Base-by-base conservation (phyloP, 2,888 invertebrate species). In the Drosophila quasianomalipes region DNA sequence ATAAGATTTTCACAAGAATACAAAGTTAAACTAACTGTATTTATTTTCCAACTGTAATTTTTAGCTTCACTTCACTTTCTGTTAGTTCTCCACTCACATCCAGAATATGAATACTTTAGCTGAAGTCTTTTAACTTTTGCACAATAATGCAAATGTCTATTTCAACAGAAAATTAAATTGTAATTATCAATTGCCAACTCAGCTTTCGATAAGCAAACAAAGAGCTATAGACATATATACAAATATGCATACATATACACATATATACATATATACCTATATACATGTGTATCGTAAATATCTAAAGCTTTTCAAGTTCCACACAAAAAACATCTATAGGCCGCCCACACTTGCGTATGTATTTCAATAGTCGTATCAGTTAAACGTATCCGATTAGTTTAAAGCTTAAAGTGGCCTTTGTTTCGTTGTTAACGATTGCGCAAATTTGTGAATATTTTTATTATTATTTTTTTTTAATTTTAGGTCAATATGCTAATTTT, bases 321-420 rank as follows among this genome's bases (percentile, higher is more conserved):
- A 62, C 76, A 55, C 55, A 39, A 44, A 16, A 74, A 72, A 67
- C 28, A 57, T 55, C 41, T 37, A 41, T 28, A 52, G 33, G 63
- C 78, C 65, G 70, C 71, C 47, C n/a, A 76, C 52, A 31, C 35
- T 52, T 52, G 76, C 57, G 60, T 64, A 59, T 70, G 54, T 66
- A 63, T 69, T 55, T 69, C 44, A 77, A 71, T 52, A 68, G 60
- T 52, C 37, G 12, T 75, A 75, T 79, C 68, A 61, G 53, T 65
- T 63, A 37, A 59, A 52, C 41, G 70, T 69, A 75, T 71, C 70
- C 77, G 87, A 84, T 84, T 86, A 86, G 87, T 82, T 80, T 67
- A 64, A 85, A 81, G 85, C 85, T 88, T 60, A 44, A 31, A 37
- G 35, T 22, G 51, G 61, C 26, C 74, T 81, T 83, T 79, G 83